Conservation (phyloP, 1,140 invertebrate genomes). For the Trissolcus basalis region DNA sequence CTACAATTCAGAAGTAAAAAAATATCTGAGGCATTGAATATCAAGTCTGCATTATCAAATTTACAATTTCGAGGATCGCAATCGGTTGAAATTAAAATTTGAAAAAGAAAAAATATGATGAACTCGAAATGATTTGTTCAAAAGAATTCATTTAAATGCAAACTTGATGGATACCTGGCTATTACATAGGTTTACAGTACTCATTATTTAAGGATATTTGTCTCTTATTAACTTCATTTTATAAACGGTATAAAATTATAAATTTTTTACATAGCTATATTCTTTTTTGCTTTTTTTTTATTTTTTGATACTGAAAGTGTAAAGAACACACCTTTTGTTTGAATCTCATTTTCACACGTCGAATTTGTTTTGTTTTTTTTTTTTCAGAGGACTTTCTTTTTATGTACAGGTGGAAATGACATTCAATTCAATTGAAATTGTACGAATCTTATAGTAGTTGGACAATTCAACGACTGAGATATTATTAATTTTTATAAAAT, state of each 20-base stretch:
- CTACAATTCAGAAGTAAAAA: slow-evolving; percentile 38
- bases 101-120: too few species aligned
- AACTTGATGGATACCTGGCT: slow-evolving; percentile 1
- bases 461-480: too few species aligned
- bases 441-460: too few species aligned
- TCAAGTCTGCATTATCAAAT: not conserved
- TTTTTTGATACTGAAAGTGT: not conserved
- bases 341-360: not conserved
- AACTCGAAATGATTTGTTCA: too few species aligned
- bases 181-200: slow-evolving; percentile 12
- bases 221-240: slow-evolving; percentile 12
- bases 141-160: not conserved
- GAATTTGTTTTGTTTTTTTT: not conserved
- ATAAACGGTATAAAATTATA: slow-evolving; percentile 17
- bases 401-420: not conserved
- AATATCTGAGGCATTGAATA: slow-evolving; percentile 24
- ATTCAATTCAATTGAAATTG: too few species aligned
- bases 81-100: too few species aligned
- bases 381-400: not conserved
- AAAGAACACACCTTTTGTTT: not conserved
- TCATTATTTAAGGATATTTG: slow-evolving; percentile 1
- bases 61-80: not conserved
- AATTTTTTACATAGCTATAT: slow-evolving; percentile 1
- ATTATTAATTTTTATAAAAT: too few species aligned
- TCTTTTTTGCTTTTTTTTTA: not conserved